A percentile compares a stretch with the other conserved stretches of the same genome.
phyloP scores from a whole-genome alignment of 2,113 vertebrate genomes.

The Alosa alosa region DNA sequence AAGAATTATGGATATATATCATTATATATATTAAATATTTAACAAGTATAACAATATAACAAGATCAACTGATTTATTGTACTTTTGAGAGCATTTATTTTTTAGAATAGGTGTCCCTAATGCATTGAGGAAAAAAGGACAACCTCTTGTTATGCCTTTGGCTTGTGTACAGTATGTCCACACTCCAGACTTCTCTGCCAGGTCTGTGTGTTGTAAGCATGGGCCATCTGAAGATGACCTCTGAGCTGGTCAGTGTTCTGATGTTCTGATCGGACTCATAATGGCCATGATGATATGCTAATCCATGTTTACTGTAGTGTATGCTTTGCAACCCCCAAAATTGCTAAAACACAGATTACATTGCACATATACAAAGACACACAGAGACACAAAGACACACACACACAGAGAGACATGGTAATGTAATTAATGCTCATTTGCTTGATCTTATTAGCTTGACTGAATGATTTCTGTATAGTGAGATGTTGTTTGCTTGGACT shows the following conservation, averaged over 20 bases:
- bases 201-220: conserved; percentile 39
- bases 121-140: conserved; percentile 39
- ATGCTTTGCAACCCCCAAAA: background rate
- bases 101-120: conserved; percentile 57
- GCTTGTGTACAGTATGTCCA: conserved; percentile 48
- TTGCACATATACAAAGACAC: background rate
- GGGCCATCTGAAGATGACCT: conserved; percentile 30
- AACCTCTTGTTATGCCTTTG: conserved; percentile 51
- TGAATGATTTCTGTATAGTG: conserved; percentile 38
- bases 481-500: background rate
- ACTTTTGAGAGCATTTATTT: conserved; percentile 68
- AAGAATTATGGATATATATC: conserved; percentile 44
- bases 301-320: background rate
- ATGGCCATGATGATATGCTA: background rate
- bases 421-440: background rate
- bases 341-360: background rate
- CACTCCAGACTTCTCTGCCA: conserved; percentile 39
- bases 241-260: conserved; percentile 29
- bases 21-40: conserved; percentile 46
- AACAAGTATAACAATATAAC: conserved; percentile 49
- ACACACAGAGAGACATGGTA: background rate
- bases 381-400: background rate
- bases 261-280: background rate
- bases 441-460: conserved; percentile 13
- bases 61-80: conserved; percentile 47